Percentiles rank a stretch among this genome's conserved stretches.
phyloP scores from a whole-genome alignment of 2,888 invertebrate species.

The Eristalis arbustorum region DNA sequence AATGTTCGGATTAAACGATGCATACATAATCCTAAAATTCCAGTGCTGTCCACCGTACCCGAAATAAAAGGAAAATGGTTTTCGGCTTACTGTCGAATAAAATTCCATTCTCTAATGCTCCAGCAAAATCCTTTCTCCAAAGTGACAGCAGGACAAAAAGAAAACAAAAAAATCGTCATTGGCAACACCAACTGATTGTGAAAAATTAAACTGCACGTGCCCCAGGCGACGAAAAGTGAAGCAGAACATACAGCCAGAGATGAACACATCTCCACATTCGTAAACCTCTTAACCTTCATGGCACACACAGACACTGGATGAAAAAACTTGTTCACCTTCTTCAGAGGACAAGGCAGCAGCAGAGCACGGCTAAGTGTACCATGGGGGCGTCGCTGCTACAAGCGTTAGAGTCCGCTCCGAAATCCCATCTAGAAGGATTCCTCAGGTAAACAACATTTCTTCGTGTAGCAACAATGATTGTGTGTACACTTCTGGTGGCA shows the following conservation, averaged over 20 bases:
- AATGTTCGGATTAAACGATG: no score
- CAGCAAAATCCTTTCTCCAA: not conserved
- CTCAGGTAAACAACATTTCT: slow-evolving; percentile 4
- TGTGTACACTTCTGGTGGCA: not conserved
- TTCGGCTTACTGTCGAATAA: not conserved
- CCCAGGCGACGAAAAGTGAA: slow-evolving; percentile 22
- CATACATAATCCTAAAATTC: no score
- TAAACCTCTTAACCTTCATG: slow-evolving; percentile 33
- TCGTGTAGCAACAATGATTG: slow-evolving; percentile 33
- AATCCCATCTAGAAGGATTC: slow-evolving; percentile 18
- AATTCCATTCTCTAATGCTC: not conserved
- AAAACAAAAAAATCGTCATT: not conserved
- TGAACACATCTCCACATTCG: slow-evolving; percentile 18
- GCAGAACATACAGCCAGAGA: not conserved
- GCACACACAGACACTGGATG: not conserved
- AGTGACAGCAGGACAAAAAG: not conserved
- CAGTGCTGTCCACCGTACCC: not conserved
- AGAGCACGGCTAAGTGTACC: slow-evolving; percentile 18
- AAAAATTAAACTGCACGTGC: slow-evolving; percentile 15
- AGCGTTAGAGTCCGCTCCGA: slow-evolving; percentile 15
- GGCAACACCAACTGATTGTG: slow-evolving; percentile 5
- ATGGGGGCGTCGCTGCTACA: slow-evolving; percentile 9
- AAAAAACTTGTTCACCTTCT: slow-evolving; percentile 10
- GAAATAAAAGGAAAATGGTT: not conserved
- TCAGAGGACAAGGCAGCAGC: not conserved